Evolutionary conservation across 2,113 vertebrate genomes (phyloP).

Genomic region (Natator depressus): DNA sequence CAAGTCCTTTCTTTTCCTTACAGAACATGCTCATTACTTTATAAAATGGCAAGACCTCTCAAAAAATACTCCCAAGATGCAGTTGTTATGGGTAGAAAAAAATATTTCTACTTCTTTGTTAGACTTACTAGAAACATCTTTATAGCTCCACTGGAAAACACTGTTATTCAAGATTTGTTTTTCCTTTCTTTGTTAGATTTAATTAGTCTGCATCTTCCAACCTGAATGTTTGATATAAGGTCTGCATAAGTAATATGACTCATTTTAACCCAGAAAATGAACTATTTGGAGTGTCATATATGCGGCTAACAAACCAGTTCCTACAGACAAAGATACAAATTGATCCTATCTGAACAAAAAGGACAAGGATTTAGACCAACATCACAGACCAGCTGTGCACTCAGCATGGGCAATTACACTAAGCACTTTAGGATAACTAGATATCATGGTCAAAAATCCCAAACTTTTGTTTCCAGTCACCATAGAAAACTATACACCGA

Average conservation of each 20-base stretch:
- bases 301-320: not conserved
- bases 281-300: slow-evolving; percentile 17
- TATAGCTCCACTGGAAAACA: not conserved
- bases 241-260: not conserved
- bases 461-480: slow-evolving; percentile 14
- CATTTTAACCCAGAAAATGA: slow-evolving; percentile 38
- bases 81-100: not conserved
- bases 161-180: not conserved
- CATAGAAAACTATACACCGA: not conserved
- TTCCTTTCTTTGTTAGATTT: not conserved
- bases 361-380: not conserved
- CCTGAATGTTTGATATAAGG: not conserved
- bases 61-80: not conserved
- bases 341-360: not conserved
- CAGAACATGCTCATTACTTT: not conserved
- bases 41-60: not conserved
- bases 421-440: not conserved
- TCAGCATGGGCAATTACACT: not conserved
- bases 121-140: not conserved
- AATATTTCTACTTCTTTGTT: not conserved
- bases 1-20: not conserved
- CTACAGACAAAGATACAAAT: not conserved
- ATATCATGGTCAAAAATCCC: not conserved
- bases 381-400: not conserved
- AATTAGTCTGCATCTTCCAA: slow-evolving; percentile 10